Base-by-base conservation (phyloP, 1,140 invertebrate genomes). In the Melipona quadrifasciata region DNA sequence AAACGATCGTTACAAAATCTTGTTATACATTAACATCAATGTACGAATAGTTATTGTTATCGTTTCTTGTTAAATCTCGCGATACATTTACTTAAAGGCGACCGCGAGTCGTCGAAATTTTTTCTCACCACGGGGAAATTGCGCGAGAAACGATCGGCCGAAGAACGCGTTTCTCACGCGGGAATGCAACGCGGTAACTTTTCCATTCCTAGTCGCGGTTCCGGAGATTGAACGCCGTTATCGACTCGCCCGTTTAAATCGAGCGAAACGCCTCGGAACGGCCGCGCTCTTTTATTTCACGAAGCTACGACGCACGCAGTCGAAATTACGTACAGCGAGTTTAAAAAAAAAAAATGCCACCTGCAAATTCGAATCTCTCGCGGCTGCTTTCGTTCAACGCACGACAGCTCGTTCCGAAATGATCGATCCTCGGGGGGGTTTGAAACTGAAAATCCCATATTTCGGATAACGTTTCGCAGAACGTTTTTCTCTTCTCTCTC, bases 201-300 rank as follows among this genome's bases (percentile, higher is more conserved):
- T 82, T 75, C 24, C 80, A 74, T 74, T 74, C 51, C 21, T 31
- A 82, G 80, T 82, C 64, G 24, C 73, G 65, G 8, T 75, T 47
- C 8, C 58, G 10, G 17, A 75, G 47, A 74, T 75, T 75, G 80
- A 74, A 81, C 34, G 27, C 55, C 53, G 58, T 82, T 65, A 39
- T 51, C 61, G 47, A 39, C 75, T 64, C 34, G 5, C 39, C 21
- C 3, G 14, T 31, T 65, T 39, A 82, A 82, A 82, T 75, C 55
- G 53, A 53, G 19, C 39, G 21, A 65, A 34, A 53, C 11, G n/a
- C 27, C 39, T 81, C 14, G 19, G 16, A 34, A 34, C 58, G 3
- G 24, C 24, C 21, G 21, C 5, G 2, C 14, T 58, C 24, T 3
- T 24, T 3, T 21, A 47, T 17, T 10, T n/a, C 17, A 24, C n/a